A percentile compares a stretch with the other conserved stretches of the same genome.
phyloP scores from a whole-genome alignment of 2,888 invertebrate species.

The Sesamia inferens region DNA sequence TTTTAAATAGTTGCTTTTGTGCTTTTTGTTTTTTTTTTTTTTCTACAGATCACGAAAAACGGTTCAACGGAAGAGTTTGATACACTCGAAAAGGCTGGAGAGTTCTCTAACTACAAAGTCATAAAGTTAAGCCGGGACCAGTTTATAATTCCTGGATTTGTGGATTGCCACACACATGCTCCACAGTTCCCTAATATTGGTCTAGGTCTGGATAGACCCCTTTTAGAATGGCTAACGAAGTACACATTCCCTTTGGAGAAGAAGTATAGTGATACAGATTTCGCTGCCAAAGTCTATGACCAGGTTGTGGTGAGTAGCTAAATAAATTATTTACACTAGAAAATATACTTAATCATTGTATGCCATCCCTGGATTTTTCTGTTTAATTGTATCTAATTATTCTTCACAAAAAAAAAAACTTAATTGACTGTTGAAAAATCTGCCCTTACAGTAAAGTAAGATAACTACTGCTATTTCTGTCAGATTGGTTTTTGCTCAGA shows the following conservation, averaged over 20 bases:
- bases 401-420: too few relatives aligned
- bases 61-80: constrained; percentile 73
- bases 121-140: constrained; percentile 82
- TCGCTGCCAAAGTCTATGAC: constrained; percentile 93
- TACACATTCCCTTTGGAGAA: constrained; percentile 97
- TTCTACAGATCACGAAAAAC: constrained; percentile 76
- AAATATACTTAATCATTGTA: too few relatives aligned
- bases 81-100: constrained; percentile 60
- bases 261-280: constrained; percentile 91
- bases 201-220: constrained; percentile 93
- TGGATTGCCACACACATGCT: constrained; percentile 97
- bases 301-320: constrained; percentile 93
- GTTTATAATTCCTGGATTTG: constrained; percentile 96
- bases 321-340: not conserved
- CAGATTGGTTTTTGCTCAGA: too few relatives aligned
- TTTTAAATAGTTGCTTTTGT: not conserved
- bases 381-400: not conserved
- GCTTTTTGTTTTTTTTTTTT: constrained; percentile 18
- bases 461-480: too few relatives aligned
- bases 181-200: constrained; percentile 97
- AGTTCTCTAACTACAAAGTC: constrained; percentile 68
- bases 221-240: constrained; percentile 95
- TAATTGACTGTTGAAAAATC: not conserved
- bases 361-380: too few relatives aligned
- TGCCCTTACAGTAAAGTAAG: not conserved